phyloP scores from a whole-genome alignment of 2,888 invertebrate species.

The Eucriotettix oculatus region DNA sequence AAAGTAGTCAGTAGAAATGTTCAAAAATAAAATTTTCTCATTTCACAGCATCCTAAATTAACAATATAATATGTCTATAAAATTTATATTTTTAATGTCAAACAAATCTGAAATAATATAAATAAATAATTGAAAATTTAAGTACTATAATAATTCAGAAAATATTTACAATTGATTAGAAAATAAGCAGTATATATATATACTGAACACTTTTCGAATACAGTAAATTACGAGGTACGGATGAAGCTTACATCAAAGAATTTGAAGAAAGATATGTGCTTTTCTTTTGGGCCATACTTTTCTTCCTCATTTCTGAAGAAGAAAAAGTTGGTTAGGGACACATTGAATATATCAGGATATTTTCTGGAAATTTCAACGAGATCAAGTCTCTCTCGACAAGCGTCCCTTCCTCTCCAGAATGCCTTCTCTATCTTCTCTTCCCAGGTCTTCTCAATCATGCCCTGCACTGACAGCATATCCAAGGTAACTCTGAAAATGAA shows the following conservation, averaged over 20 bases:
- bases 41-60: no score
- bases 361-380: constrained; percentile 61
- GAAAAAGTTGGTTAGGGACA: constrained; percentile 87
- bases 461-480: constrained; percentile 82
- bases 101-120: no score
- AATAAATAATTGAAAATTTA: no score
- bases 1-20: no score
- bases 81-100: no score
- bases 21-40: no score
- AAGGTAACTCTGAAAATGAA: constrained; percentile 52
- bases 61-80: no score
- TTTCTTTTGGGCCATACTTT: constrained; percentile 71
- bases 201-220: neutral
- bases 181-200: neutral
- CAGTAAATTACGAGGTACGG: neutral
- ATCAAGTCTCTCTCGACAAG: constrained; percentile 65
- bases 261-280: constrained; percentile 75
- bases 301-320: constrained; percentile 76
- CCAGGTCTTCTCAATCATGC: constrained; percentile 56
- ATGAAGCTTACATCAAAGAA: constrained; percentile 71
- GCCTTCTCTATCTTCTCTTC: constrained; percentile 51
- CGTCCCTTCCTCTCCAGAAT: constrained; percentile 89
- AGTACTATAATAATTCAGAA: neutral
- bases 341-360: constrained; percentile 70
- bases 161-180: neutral